These are phyloP conservation scores for Eueides isabella DNA, from an alignment of 1,140 invertebrate genomes.

Conservation along the genomic window DNA sequence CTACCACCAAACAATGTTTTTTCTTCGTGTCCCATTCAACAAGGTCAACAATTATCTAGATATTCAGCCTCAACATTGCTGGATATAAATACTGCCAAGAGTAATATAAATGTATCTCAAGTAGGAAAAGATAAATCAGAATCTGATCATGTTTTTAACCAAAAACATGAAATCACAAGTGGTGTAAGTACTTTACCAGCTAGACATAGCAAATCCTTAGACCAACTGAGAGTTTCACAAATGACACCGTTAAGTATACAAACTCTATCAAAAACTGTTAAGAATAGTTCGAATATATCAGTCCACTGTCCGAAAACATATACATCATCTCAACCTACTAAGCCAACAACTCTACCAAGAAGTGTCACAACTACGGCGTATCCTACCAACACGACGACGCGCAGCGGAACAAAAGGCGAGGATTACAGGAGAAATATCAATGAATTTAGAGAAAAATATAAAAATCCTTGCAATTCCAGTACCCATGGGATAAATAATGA, in stretches of 20 bases:
- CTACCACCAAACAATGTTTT: constrained; percentile 74
- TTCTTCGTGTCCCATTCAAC: constrained; percentile 73
- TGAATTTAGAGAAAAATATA: constrained; percentile 84
- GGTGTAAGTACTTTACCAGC: constrained; percentile 84
- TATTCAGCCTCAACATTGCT: constrained; percentile 84
- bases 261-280: constrained; percentile 61
- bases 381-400: constrained; percentile 70
- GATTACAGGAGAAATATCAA: constrained; percentile 83
- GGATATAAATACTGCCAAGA: constrained; percentile 74
- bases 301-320: constrained; percentile 71
- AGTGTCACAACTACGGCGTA: constrained; percentile 76
- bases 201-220: constrained; percentile 90
- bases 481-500: constrained; percentile 69
- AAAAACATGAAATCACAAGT: constrained; percentile 72
- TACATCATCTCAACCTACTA: constrained; percentile 61
- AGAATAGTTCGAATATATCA: constrained; percentile 69
- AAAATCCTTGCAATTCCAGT: constrained; percentile 76
- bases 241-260: constrained; percentile 65
- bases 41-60: constrained; percentile 80
- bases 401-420: constrained; percentile 75
- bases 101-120: constrained; percentile 53
- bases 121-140: constrained; percentile 60
- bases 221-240: constrained; percentile 86
- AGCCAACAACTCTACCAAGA: constrained; percentile 78
- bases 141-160: constrained; percentile 55